These are phyloP conservation scores for Psix sp. DNA, from an alignment of 1,140 invertebrate genomes.

Conservation along the genomic window DNA sequence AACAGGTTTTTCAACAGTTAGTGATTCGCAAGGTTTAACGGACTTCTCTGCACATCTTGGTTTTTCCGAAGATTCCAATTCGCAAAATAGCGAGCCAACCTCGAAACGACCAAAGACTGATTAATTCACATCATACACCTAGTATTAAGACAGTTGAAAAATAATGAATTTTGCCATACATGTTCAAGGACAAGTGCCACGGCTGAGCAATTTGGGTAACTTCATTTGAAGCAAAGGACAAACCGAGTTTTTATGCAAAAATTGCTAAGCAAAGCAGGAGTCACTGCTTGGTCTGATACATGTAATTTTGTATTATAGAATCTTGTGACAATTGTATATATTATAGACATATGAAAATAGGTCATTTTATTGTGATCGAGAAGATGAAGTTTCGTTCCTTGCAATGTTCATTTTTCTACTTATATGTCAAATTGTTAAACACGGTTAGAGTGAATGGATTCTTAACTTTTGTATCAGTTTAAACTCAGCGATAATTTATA, in stretches of 20 bases:
- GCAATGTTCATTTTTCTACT: constrained; percentile 1
- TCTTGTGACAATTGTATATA: constrained; percentile 53
- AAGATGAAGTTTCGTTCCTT: constrained; percentile 29
- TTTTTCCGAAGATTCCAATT: constrained; percentile 93
- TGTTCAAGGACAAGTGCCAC: constrained; percentile 34
- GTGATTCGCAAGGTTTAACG: constrained; percentile 90
- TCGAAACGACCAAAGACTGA: constrained; percentile 88
- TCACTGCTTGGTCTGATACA: constrained; percentile 40
- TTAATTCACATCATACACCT: constrained; percentile 57
- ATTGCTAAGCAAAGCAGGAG: background rate
- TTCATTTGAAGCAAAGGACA: background rate
- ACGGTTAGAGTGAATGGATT: constrained; percentile 15
- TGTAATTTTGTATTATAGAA: constrained; percentile 59
- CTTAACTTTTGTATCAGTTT: constrained; percentile 40
- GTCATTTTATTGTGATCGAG: constrained; percentile 27
- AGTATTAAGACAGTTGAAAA: constrained; percentile 32
- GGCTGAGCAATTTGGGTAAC: constrained; percentile 9
- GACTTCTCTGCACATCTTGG: constrained; percentile 90
- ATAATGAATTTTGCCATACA: constrained; percentile 27
- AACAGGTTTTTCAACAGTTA: constrained; percentile 91
- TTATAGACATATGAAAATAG: constrained; percentile 45
- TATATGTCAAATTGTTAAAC: constrained; percentile 16
- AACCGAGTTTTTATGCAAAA: background rate
- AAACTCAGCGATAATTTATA: constrained; percentile 43
- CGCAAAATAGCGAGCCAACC: constrained; percentile 88